Base-by-base conservation (phyloP, 2,888 invertebrate species). In the Punctoribates punctum region DNA sequence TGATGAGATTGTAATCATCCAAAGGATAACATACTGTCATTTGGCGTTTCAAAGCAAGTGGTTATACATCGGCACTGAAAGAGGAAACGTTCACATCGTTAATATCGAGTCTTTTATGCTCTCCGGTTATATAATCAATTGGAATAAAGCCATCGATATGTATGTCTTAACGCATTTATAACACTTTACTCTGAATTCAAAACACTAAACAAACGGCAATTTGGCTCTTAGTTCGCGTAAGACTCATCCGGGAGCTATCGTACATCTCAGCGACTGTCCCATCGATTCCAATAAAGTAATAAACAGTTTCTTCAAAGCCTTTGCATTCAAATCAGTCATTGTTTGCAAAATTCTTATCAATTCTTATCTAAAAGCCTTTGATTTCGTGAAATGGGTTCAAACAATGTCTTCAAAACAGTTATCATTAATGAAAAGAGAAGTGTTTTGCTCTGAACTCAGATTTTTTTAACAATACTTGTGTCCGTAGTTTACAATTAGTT, bases 111-210 rank as follows among this genome's bases (percentile, higher is more conserved):
- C 91, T 82, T 99, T 99, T 87, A 88, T 90, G 83, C 89, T 99
- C 82, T 96, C 96, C 83, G 96, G 97, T 80, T 99, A 99, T 88
- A 90, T 96, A 85, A 96, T 99, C 88, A 97, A 98, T 88, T 99
- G 99, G 99, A 99, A 99, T 88, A 99, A 99, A 88, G 96, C 97
- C 82, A 98, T 99, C 85, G 99, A 98, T 90, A 88, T 96, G 96
- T 98, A 87, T 92, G 94, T 60, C 27, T 60, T 60, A 51, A 27
- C 27, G 5, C 27, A 60, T 29, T 9, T 92, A 62, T 29, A 54
- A 48, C 20, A 67, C n/a, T 38, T 25, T 60, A 5, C 42, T 57
- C 8, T 60, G 25, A 15, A 60, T 11, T 57, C 5, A 15, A 57
- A 57, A 29, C 17, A 29, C 27, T 57, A 57, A 20, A 23, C 23